phyloP scores from a whole-genome alignment of 64 coral and sea anemone genomes.

The Orbicella faveolata region DNA sequence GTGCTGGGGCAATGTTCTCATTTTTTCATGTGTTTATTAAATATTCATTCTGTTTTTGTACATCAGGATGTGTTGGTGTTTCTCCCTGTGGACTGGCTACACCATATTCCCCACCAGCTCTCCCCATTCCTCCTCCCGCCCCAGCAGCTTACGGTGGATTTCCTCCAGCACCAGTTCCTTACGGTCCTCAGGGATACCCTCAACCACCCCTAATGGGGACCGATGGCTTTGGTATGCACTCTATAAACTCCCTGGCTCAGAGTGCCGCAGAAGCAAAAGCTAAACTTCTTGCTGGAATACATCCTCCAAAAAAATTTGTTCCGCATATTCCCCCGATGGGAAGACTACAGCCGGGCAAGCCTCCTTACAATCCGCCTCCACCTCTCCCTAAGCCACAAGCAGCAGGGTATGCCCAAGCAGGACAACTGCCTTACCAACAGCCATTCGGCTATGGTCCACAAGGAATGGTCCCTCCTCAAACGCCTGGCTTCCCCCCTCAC shows the following conservation, averaged over 20 bases:
- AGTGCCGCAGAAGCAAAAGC: background rate
- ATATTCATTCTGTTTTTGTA: background rate
- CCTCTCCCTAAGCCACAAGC: background rate
- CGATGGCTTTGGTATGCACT: background rate
- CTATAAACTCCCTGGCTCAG: background rate
- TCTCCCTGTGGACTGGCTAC: conserved; percentile 6
- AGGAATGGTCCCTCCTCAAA: background rate
- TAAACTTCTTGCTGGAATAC: background rate
- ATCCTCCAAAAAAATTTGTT: conserved; percentile 14
- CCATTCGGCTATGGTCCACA: background rate
- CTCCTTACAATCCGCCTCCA: conserved; percentile 4
- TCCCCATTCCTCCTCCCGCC: background rate
- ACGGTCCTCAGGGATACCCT: conserved; percentile 2
- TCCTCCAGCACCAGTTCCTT: background rate
- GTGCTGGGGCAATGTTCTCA: background rate
- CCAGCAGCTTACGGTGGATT: background rate
- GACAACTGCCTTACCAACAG: no score
- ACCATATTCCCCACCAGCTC: conserved; percentile 13
- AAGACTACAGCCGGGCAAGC: conserved; percentile 9
- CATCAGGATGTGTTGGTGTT: conserved; percentile 9
- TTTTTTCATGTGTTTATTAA: background rate
- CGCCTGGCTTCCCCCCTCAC: background rate
- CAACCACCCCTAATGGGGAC: background rate
- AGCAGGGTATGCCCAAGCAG: background rate
- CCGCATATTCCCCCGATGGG: conserved; percentile 30